Conservation (phyloP, 2,888 invertebrate genomes). For the Calameuta pallipes region DNA sequence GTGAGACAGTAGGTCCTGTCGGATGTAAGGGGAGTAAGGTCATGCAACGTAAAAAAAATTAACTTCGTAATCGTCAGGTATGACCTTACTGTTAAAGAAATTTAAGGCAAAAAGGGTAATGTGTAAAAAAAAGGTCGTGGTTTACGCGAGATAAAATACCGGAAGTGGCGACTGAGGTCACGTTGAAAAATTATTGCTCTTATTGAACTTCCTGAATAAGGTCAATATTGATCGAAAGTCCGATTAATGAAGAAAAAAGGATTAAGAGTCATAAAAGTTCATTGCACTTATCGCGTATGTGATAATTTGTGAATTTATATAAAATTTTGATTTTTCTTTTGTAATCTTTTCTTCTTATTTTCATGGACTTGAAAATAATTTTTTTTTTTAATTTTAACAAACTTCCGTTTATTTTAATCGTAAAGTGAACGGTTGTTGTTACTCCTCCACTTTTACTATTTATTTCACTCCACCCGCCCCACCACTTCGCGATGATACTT, state of each 20-base stretch:
- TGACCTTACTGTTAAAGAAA: background rate
- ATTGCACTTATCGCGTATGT: background rate
- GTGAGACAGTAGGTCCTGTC: background rate
- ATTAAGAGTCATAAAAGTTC: background rate
- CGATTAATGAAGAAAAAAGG: background rate
- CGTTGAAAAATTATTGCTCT: background rate
- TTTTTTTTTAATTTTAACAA: background rate
- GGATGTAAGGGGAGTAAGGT: background rate
- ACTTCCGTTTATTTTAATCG: background rate
- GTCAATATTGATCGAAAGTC: background rate
- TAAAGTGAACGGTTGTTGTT: conserved; percentile 2
- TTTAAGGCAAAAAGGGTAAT: background rate
- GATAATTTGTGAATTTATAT: background rate
- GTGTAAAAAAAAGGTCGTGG: background rate
- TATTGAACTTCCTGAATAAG: background rate
- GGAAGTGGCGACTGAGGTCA: background rate
- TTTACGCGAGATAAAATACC: background rate
- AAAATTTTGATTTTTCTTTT: background rate
- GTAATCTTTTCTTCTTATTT: background rate
- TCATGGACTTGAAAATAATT: background rate
- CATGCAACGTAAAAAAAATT: background rate
- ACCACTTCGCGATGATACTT: background rate
- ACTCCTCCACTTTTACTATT: conserved; percentile 4
- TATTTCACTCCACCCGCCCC: conserved; percentile 8
- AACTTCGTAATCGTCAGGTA: background rate